Conservation (phyloP, 2,113 vertebrate species). For the Columba livia region DNA sequence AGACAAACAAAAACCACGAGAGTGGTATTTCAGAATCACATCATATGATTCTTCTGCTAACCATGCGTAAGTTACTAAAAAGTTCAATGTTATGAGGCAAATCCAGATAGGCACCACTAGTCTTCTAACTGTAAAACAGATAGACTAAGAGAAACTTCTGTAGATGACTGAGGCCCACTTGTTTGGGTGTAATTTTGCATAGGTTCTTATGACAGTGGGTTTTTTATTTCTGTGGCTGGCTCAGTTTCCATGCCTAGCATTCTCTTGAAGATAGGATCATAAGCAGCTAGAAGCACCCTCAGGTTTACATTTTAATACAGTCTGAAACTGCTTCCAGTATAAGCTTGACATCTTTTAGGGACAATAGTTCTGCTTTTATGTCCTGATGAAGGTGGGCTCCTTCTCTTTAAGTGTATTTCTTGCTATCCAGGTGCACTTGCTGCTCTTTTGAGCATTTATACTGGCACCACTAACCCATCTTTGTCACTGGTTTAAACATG, state of each 20-base stretch:
- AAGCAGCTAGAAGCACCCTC: not conserved
- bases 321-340: not conserved
- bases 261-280: not conserved
- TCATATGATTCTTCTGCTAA: not conserved
- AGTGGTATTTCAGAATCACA: not conserved
- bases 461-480: not conserved
- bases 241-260: not conserved
- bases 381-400: not conserved
- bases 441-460: not conserved
- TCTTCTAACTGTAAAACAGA: not conserved
- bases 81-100: not conserved
- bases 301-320: not conserved
- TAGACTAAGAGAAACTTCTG: not conserved
- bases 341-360: not conserved
- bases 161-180: not conserved
- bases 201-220: fast-evolving
- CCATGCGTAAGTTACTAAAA: not conserved
- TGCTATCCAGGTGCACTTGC: not conserved
- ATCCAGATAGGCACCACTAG: not conserved
- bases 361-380: not conserved
- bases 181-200: not conserved
- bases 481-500: not conserved
- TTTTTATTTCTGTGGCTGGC: not conserved
- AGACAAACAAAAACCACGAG: no score
- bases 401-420: not conserved